Evolutionary conservation across 2,797 vertebrate species (phyloP).

Genomic region (Propithecus perrieri): DNA sequence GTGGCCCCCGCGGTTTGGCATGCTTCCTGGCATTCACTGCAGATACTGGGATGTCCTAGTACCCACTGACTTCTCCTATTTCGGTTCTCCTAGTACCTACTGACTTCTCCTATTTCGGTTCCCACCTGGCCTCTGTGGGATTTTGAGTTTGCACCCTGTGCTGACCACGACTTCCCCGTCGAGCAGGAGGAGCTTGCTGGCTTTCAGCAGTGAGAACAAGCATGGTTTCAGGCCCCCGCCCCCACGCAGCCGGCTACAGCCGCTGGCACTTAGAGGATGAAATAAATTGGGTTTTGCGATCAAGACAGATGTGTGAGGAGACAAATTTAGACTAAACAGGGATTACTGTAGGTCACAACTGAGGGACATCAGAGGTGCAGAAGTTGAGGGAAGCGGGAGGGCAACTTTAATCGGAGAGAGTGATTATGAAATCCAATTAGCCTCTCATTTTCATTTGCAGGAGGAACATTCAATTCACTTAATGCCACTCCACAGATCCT

Average conservation of each 20-base stretch:
- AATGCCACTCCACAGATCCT: constrained; percentile 51
- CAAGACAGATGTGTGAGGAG: neutral
- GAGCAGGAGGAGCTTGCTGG: neutral
- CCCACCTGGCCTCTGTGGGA: neutral
- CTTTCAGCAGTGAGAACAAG: neutral
- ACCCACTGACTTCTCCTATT: neutral
- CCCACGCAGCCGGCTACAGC: neutral
- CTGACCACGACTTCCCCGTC: neutral
- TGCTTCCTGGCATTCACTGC: neutral
- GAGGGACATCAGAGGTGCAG: neutral
- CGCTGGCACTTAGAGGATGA: neutral
- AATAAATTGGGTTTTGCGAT: neutral
- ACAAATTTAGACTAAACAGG: neutral
- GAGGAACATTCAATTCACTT: constrained; percentile 76
- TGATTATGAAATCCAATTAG: constrained; percentile 77
- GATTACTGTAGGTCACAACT: neutral
- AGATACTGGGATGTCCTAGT: neutral
- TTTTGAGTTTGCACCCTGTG: neutral
- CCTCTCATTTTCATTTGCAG: constrained; percentile 70
- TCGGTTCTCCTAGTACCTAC: neutral
- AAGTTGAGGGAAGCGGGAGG: neutral
- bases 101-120: neutral
- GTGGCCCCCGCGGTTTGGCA: fast-evolving
- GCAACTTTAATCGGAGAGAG: constrained; percentile 70
- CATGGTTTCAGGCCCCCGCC: neutral